These are phyloP conservation scores for Halocynthia aurantium DNA, from an alignment of 23 tunicate species.

Conservation along the genomic window DNA sequence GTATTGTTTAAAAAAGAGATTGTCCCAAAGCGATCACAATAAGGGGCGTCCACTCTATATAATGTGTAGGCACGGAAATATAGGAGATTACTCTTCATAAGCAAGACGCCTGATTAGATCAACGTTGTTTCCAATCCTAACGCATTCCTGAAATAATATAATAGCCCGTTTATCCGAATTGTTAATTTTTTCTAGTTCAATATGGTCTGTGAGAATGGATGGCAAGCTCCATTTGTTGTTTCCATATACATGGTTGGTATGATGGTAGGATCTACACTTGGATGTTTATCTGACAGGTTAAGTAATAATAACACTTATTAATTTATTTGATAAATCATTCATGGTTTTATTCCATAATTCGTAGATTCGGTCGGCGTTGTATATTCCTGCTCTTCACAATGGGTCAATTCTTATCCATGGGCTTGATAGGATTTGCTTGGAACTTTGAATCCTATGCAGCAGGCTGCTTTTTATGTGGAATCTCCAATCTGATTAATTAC, in stretches of 20 bases:
- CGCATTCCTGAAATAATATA: no score
- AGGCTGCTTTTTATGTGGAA: slow-evolving; percentile 2
- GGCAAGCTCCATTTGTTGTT: slow-evolving; percentile 7
- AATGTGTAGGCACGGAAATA: no score
- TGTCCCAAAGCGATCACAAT: no score
- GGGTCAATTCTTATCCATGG: not conserved
- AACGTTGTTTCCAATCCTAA: no score
- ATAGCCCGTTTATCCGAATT: no score
- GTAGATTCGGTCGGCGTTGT: slow-evolving; percentile 25
- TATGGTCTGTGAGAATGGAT: slow-evolving; percentile 13
- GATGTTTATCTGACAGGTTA: slow-evolving; percentile 26
- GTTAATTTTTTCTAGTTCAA: slow-evolving; percentile 15
- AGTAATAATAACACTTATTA: not conserved
- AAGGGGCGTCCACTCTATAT: no score
- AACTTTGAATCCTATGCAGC: slow-evolving; percentile 1
- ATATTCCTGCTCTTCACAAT: slow-evolving; percentile 15
- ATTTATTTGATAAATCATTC: no score
- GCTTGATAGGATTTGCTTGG: not conserved
- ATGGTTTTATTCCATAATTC: not conserved
- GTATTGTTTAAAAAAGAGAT: no score
- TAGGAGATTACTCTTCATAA: no score
- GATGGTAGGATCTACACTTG: slow-evolving; percentile 4
- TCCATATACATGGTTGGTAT: slow-evolving; percentile 22
- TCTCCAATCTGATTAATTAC: slow-evolving; percentile 13
- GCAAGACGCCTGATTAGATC: no score